Conservation (phyloP, 2,888 invertebrate species). For the Papilio demoleus region DNA sequence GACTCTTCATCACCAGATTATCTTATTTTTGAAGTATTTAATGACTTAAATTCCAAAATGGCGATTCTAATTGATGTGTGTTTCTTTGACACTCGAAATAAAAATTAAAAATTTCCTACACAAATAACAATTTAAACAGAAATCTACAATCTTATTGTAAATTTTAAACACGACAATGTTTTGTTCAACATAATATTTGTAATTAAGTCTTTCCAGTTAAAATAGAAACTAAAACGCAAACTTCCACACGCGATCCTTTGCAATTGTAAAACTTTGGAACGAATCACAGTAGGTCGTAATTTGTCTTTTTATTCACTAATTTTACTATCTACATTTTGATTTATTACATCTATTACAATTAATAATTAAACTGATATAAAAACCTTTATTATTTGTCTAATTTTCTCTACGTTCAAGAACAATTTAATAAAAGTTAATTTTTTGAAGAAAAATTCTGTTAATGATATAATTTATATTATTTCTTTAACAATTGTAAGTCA, state of each 20-base stretch:
- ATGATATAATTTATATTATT: no score
- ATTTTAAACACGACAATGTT: not conserved
- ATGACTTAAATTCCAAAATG: no score
- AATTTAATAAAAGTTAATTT: no score
- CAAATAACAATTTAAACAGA: not conserved
- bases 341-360: not conserved
- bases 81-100: no score
- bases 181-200: not conserved
- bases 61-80: no score
- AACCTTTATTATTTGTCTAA: no score
- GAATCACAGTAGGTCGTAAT: constrained; percentile 11
- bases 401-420: no score
- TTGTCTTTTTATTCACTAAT: constrained; percentile 13
- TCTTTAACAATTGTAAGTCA: no score
- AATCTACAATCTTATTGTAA: not conserved
- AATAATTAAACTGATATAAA: not conserved
- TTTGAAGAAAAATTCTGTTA: no score
- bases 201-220: constrained; percentile 5
- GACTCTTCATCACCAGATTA: no score
- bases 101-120: not conserved
- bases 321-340: not conserved
- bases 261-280: constrained; percentile 6
- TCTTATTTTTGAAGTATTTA: no score
- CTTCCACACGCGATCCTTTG: constrained; percentile 19
- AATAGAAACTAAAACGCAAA: constrained; percentile 17